These are phyloP conservation scores for Magallana gigas DNA, from an alignment of 1,140 invertebrate genomes.

Conservation along the genomic window DNA sequence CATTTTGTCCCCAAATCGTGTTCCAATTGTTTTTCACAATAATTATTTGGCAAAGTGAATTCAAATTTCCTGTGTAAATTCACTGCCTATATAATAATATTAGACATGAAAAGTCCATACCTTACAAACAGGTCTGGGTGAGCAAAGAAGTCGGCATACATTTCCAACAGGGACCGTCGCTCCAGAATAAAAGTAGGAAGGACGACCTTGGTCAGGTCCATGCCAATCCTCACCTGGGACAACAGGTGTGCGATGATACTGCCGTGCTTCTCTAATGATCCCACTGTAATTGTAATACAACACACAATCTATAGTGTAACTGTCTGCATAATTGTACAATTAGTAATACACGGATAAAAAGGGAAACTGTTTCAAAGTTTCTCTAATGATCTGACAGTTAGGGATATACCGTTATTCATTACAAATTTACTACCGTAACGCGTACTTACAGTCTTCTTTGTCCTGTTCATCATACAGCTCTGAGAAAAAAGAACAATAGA, in stretches of 20 bases:
- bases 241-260: slow-evolving; percentile 89
- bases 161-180: slow-evolving; percentile 78
- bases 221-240: slow-evolving; percentile 79
- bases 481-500: slow-evolving; percentile 69
- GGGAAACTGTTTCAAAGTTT: too few relatives aligned
- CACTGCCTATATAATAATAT: too few relatives aligned
- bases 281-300: slow-evolving; percentile 75
- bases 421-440: too few relatives aligned
- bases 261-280: slow-evolving; percentile 95
- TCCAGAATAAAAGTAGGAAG: slow-evolving; percentile 80
- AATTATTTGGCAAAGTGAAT: too few relatives aligned
- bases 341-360: too few relatives aligned
- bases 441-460: slow-evolving; percentile 88
- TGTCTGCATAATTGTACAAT: too few relatives aligned
- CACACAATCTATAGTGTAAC: too few relatives aligned
- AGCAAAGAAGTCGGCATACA: slow-evolving; percentile 80
- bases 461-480: slow-evolving; percentile 93
- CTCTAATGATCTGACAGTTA: too few relatives aligned
- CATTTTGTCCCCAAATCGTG: too few relatives aligned
- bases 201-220: slow-evolving; percentile 80
- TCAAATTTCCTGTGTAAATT: too few relatives aligned
- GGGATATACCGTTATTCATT: too few relatives aligned
- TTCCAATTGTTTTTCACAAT: too few relatives aligned
- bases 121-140: slow-evolving; percentile 79
- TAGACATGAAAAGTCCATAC: slow-evolving; percentile 63